Conservation (phyloP, 1,140 invertebrate genomes). For the Drosophila navojoa region DNA sequence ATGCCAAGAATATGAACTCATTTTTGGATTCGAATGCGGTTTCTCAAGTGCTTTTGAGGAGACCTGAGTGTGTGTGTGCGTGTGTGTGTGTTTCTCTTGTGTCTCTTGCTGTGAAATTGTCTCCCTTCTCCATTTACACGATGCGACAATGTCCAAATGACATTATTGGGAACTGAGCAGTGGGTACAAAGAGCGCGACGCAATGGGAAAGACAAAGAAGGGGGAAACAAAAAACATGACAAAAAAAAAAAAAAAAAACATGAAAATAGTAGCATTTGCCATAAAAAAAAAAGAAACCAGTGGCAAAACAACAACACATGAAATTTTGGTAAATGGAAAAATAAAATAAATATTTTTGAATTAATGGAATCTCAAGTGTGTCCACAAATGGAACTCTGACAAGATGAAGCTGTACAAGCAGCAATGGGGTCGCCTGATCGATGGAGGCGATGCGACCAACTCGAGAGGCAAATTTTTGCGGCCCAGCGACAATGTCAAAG, state of each 20-base stretch:
- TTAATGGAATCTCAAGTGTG: slow-evolving; percentile 81
- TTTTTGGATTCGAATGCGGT: not conserved
- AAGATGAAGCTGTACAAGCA: slow-evolving; percentile 7
- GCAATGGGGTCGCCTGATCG: slow-evolving; percentile 44
- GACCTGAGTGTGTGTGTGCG: slow-evolving; percentile 2
- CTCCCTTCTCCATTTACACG: slow-evolving; percentile 18
- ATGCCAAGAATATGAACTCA: slow-evolving; percentile 2
- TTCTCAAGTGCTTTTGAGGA: slow-evolving; percentile 26
- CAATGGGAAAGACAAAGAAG: slow-evolving; percentile 23
- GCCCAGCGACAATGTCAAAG: slow-evolving; percentile 43
- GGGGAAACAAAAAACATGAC: not conserved
- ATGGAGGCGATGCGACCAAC: slow-evolving; percentile 36
- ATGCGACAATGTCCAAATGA: slow-evolving; percentile 61
- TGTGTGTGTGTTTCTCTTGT: slow-evolving; percentile 2
- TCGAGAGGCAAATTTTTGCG: slow-evolving; percentile 19
- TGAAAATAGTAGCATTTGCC: slow-evolving; percentile 54
- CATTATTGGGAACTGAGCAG: slow-evolving; percentile 28
- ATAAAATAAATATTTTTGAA: slow-evolving; percentile 74
- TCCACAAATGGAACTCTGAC: slow-evolving; percentile 76
- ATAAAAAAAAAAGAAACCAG: slow-evolving; percentile 50
- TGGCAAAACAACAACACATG: slow-evolving; percentile 14
- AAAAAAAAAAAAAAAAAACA: no score
- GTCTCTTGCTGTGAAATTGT: slow-evolving; percentile 9
- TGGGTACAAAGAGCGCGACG: slow-evolving; percentile 19
- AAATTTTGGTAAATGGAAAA: slow-evolving; percentile 41